Percentiles rank a stretch among this genome's conserved stretches.
phyloP scores from a whole-genome alignment of 2,888 invertebrate species.

The Cerceris rybyensis region DNA sequence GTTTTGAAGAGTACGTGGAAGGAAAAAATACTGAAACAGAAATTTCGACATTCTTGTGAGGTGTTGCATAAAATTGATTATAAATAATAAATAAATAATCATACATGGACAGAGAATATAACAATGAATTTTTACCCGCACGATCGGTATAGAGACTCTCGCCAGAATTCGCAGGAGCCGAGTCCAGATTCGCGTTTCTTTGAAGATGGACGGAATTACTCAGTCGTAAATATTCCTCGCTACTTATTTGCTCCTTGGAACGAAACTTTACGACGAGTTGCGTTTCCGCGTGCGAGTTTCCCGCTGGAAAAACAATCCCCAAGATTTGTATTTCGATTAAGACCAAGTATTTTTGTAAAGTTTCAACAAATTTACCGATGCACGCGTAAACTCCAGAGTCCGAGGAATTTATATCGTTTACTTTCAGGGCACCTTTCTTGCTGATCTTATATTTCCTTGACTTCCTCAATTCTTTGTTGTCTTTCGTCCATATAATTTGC shows the following conservation, averaged over 20 bases:
- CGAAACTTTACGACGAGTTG: slow-evolving; percentile 90
- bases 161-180: slow-evolving; percentile 83
- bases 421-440: slow-evolving; percentile 94
- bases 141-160: slow-evolving; percentile 75
- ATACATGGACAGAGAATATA: not conserved
- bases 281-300: slow-evolving; percentile 91
- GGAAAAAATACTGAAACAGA: too few species aligned
- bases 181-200: slow-evolving; percentile 79
- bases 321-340: slow-evolving; percentile 5
- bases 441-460: slow-evolving; percentile 94
- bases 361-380: slow-evolving; percentile 83
- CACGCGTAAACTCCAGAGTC: slow-evolving; percentile 95
- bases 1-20: too few species aligned
- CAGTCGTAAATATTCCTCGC: slow-evolving; percentile 87
- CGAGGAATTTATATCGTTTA: slow-evolving; percentile 90
- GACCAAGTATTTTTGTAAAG: too few species aligned
- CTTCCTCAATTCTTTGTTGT: slow-evolving; percentile 89
- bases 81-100: too few species aligned
- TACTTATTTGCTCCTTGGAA: slow-evolving; percentile 90
- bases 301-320: slow-evolving; percentile 82
- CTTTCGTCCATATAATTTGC: slow-evolving; percentile 94
- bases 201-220: slow-evolving; percentile 79
- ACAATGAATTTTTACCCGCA: slow-evolving; percentile 64
- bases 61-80: not conserved
- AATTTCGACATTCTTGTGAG: not conserved